Conservation (phyloP, 2,888 invertebrate species). For the Limnephilus marmoratus region DNA sequence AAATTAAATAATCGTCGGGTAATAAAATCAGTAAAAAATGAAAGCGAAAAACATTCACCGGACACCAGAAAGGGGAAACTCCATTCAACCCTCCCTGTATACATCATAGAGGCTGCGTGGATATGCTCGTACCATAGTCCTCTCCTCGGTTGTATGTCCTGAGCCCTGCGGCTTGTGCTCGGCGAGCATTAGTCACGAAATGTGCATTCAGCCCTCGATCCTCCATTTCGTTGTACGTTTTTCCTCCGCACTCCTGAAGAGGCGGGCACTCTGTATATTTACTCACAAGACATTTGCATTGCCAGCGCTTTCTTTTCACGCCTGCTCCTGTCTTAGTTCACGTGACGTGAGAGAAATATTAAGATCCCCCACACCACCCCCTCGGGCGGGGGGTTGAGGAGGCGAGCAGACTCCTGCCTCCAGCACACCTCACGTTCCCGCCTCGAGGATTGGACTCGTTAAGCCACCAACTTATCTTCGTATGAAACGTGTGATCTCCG, state of each 20-base stretch:
- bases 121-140: neutral
- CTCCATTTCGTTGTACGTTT: neutral
- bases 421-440: neutral
- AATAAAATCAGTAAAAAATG: neutral
- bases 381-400: neutral
- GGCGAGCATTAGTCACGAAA: neutral
- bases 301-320: conserved; percentile 58
- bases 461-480: conserved; percentile 1
- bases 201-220: neutral
- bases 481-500: neutral
- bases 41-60: neutral
- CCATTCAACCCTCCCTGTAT: neutral
- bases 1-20: neutral
- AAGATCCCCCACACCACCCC: conserved; percentile 29
- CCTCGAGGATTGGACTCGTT: conserved; percentile 24
- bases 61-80: neutral
- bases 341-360: conserved; percentile 57
- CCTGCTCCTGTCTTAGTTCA: conserved; percentile 52
- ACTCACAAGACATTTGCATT: conserved; percentile 58
- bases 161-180: neutral
- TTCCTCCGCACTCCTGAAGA: neutral
- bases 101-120: neutral
- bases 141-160: no score
- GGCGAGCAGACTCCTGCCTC: neutral
- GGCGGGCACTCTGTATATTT: conserved; percentile 8